These are phyloP conservation scores for Pangasius mekongensis DNA, from an alignment of 2,797 vertebrate genomes.

Conservation along the genomic window DNA sequence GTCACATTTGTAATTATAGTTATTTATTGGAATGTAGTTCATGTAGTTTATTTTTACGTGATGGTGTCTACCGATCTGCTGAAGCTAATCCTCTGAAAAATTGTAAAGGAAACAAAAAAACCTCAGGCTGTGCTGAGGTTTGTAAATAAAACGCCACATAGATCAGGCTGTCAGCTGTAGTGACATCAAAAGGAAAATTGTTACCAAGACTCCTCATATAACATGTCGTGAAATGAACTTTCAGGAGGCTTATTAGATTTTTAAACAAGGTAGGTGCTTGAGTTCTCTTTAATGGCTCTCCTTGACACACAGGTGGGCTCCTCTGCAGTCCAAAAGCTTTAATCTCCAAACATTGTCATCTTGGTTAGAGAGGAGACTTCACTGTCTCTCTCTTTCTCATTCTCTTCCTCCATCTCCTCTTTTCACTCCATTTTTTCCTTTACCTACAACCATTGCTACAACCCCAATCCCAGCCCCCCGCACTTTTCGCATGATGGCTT, in stretches of 20 bases:
- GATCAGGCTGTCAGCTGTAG: slow-evolving; percentile 66
- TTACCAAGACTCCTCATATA: slow-evolving; percentile 65
- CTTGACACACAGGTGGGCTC: slow-evolving; percentile 56
- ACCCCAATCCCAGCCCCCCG: slow-evolving; percentile 57
- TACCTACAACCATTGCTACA: slow-evolving; percentile 52
- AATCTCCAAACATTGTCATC: slow-evolving; percentile 68
- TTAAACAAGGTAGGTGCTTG: slow-evolving; percentile 67
- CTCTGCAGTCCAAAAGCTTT: slow-evolving; percentile 62
- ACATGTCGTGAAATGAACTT: slow-evolving; percentile 69
- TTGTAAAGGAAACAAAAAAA: slow-evolving; percentile 39
- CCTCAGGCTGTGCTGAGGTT: slow-evolving; percentile 54
- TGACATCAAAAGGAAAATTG: slow-evolving; percentile 69
- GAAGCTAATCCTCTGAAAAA: slow-evolving; percentile 45
- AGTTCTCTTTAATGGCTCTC: slow-evolving; percentile 57
- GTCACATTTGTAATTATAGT: neutral
- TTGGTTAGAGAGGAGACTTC: slow-evolving; percentile 54
- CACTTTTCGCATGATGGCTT: slow-evolving; percentile 74
- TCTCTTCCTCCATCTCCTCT: slow-evolving; percentile 22
- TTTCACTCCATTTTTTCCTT: slow-evolving; percentile 26
- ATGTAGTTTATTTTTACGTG: neutral
- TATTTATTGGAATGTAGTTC: neutral
- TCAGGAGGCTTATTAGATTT: slow-evolving; percentile 69
- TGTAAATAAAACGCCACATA: slow-evolving; percentile 69
- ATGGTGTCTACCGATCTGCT: slow-evolving; percentile 30
- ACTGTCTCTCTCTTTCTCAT: neutral